Base-by-base conservation (phyloP, 64 coral and sea anemone genomes). In the Actinia equina region DNA sequence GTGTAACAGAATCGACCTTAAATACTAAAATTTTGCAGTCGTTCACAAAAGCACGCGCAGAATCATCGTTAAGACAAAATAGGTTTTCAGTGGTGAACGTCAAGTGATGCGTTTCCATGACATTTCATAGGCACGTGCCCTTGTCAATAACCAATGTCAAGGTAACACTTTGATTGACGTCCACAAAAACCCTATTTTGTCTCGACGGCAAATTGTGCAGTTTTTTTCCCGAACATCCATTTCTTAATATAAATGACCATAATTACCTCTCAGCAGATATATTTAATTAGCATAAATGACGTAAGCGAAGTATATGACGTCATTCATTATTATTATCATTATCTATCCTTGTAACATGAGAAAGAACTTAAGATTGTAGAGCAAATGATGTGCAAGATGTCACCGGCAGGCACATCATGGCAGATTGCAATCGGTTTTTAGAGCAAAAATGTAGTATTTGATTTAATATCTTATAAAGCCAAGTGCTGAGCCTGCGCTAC, bases 401-500 rank as follows among this genome's bases (percentile, higher is more conserved):
- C 69, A 26, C 69, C 62, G 62, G 22, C 11, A n/a, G 8, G 62
- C 22, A 65, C 62, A 65, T 65, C 62, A 19, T 19, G 22, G 17
- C 22, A 22, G 62, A 22, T 65, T 23, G 17, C 3, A 65, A 65
- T 65, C 55, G 55, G 62, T 65, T 20, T 65, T 65, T 13, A 65
- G 22, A 23, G 62, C 62, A 65, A 65, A 65, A 20, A n/a, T 22
- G 3, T 23, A 41, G 6, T 0, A 23, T 23, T 65, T 65, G 62
- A 65, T 20, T 65, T 65, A 3, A 74, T 74, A 13, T 74, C 14
- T 37, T 37, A 15, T 14, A 65, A 65, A 30, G 69, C 69, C 69
- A 81, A 81, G 78, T 44, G 49, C 49, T 81, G 49, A 81, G 78
- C 78, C 78, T 52, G 78, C 45, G 45, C n/a, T 81, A 52, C 78